A percentile compares a stretch with the other conserved stretches of the same genome.
These are phyloP conservation scores for Coenonympha arcania DNA, from an alignment of 2,888 invertebrate genomes.

Conservation along the genomic window DNA sequence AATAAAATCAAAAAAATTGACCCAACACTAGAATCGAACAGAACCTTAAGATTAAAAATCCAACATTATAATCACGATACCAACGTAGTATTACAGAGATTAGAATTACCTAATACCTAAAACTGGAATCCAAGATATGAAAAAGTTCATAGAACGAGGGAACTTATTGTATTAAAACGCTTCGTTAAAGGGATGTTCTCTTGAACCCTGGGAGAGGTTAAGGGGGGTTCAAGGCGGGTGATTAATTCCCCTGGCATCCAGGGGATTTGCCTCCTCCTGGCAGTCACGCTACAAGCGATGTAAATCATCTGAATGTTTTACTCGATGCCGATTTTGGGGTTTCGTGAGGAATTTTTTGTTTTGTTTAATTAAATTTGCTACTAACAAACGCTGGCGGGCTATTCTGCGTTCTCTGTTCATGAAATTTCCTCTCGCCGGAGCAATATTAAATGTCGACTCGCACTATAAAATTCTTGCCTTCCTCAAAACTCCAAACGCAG, in stretches of 20 bases:
- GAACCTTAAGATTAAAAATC: too few species aligned
- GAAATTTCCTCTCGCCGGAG: neutral
- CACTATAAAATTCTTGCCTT: too few species aligned
- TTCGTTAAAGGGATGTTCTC: constrained; percentile 28
- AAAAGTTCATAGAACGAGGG: constrained; percentile 13
- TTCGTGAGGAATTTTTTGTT: constrained; percentile 16
- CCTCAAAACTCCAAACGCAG: too few species aligned
- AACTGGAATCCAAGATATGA: neutral
- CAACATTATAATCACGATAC: too few species aligned
- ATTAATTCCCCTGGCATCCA: constrained; percentile 59
- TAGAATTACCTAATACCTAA: neutral
- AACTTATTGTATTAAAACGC: constrained; percentile 31
- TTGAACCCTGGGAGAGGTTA: constrained; percentile 29
- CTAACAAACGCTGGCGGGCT: neutral
- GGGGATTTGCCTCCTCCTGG: constrained; percentile 50
- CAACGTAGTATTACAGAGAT: too few species aligned
- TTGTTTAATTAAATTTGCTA: constrained; percentile 19
- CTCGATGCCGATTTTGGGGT: constrained; percentile 25
- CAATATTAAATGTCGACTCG: too few species aligned
- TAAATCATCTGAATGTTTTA: constrained; percentile 51
- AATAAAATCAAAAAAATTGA: too few species aligned
- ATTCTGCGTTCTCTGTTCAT: neutral
- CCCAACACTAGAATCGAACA: too few species aligned
- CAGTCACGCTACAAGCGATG: constrained; percentile 53
- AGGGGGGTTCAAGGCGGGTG: constrained; percentile 45